Conservation (phyloP, 2,888 invertebrate genomes). For the Harmothoe impar region DNA sequence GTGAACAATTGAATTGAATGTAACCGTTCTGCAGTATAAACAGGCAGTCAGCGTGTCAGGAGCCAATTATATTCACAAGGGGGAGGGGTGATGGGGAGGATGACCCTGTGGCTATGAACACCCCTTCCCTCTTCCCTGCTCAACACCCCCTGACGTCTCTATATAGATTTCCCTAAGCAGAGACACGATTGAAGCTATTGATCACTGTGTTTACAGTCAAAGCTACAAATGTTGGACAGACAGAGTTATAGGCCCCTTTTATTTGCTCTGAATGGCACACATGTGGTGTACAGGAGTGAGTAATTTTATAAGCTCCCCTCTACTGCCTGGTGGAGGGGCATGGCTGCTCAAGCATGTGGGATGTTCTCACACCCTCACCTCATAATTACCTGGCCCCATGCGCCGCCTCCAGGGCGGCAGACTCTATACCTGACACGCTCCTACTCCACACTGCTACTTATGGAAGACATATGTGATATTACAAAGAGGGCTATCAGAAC, state of each 20-base stretch:
- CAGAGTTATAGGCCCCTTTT: constrained; percentile 26
- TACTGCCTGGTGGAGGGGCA: not conserved
- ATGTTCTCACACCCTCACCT: constrained; percentile 31
- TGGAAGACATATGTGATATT: constrained; percentile 11
- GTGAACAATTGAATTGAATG: constrained; percentile 23
- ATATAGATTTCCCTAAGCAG: not conserved
- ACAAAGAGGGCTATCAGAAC: not conserved
- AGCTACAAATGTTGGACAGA: constrained; percentile 26
- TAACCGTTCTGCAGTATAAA: constrained; percentile 19
- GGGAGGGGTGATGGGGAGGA: not conserved
- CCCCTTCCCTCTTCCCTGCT: constrained; percentile 18
- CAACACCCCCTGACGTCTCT: constrained; percentile 9
- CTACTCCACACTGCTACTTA: not conserved
- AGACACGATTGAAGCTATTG: not conserved
- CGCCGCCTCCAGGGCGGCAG: not conserved
- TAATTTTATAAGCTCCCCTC: constrained; percentile 4
- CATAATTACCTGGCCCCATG: constrained; percentile 19
- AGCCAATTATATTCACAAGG: constrained; percentile 8
- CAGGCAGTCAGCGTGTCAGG: not conserved
- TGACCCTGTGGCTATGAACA: not conserved
- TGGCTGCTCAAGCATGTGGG: constrained; percentile 42
- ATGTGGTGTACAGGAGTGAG: not conserved
- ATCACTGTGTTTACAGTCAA: not conserved
- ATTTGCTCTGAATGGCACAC: constrained; percentile 24
- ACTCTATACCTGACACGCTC: not conserved